Evolutionary conservation across 2,797 vertebrate species (phyloP).

Genomic region (Sibirionetta formosa): DNA sequence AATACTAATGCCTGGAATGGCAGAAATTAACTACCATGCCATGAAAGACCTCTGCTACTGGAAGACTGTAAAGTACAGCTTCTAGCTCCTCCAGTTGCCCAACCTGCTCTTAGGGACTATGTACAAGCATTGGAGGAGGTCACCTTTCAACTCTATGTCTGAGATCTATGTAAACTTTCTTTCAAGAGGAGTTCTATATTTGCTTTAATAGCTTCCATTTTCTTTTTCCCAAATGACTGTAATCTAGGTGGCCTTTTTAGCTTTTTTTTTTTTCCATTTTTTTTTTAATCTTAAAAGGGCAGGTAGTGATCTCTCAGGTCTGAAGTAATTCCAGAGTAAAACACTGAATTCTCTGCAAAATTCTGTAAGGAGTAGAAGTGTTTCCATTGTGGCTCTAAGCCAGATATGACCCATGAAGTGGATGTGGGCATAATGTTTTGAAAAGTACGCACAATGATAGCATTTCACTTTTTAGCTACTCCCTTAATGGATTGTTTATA

Average conservation of each 20-base stretch:
- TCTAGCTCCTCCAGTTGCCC: background rate
- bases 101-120: background rate
- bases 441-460: background rate
- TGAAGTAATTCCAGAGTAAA: background rate
- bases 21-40: background rate
- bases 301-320: background rate
- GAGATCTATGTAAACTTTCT: background rate
- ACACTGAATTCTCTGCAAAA: background rate
- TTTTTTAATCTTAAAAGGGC: background rate
- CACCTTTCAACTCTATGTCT: background rate
- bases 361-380: background rate
- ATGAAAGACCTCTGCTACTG: background rate
- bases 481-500: accelerated
- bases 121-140: background rate
- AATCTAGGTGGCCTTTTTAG: background rate
- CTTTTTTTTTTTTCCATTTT: background rate
- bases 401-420: accelerated
- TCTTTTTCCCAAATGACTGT: background rate
- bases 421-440: background rate
- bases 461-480: background rate
- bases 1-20: background rate
- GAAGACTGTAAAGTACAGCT: background rate
- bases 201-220: background rate
- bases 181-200: background rate
- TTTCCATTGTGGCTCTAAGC: background rate